Evolutionary conservation across 53 echinoderm and acorn worm genomes (phyloP).

Genomic region (Henricia sp.): DNA sequence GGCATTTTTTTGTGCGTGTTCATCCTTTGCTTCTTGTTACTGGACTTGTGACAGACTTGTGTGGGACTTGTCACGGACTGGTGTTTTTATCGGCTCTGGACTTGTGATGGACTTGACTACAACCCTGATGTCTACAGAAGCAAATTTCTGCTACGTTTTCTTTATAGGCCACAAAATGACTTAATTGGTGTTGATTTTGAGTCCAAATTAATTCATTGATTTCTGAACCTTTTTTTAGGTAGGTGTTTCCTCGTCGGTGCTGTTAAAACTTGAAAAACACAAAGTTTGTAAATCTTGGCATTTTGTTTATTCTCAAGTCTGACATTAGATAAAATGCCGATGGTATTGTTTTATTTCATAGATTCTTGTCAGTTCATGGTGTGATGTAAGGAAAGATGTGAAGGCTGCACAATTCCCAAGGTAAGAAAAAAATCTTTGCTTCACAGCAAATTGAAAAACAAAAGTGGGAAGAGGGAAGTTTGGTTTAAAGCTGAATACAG

Average conservation of each 20-base stretch:
- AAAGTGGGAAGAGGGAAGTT: neutral
- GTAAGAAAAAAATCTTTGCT: conserved; percentile 32
- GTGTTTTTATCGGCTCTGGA: no score
- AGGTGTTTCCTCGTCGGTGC: no score
- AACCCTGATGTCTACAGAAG: neutral
- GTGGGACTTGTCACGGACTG: no score
- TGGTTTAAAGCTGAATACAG: neutral
- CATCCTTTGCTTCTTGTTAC: no score
- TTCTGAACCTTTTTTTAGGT: neutral
- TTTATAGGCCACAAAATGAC: neutral
- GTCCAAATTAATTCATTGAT: neutral
- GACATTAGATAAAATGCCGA: no score
- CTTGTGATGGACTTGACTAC: no score
- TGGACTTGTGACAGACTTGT: no score
- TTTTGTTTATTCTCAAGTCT: no score
- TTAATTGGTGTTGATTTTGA: neutral
- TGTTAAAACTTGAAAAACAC: no score
- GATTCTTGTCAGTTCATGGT: conserved; percentile 67
- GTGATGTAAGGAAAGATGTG: conserved; percentile 42
- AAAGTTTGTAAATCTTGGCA: no score
- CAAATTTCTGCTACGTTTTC: neutral
- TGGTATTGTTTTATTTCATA: neutral
- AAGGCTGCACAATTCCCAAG: conserved; percentile 50
- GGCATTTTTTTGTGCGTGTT: no score
- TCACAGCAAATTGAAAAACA: neutral